Evolutionary conservation across 53 echinoderm and acorn worm genomes (phyloP).

Genomic region (Glandiceps talaboti): DNA sequence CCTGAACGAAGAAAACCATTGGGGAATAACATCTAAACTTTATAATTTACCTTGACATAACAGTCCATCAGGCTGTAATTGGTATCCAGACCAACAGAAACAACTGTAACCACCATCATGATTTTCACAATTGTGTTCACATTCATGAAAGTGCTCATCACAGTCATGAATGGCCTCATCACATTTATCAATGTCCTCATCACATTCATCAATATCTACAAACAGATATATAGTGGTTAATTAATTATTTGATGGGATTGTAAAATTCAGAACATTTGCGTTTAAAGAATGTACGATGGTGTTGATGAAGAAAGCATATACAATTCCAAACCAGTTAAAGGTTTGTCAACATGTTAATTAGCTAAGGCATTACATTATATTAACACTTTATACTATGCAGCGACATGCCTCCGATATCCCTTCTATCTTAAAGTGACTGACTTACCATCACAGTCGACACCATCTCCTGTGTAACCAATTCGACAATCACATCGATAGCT

Average conservation of each 20-base stretch:
- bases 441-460: background rate
- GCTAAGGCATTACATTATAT: too few relatives aligned
- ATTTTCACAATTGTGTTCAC: background rate
- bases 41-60: background rate
- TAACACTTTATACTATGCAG: background rate
- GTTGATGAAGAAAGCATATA: too few relatives aligned
- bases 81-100: background rate
- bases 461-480: constrained; percentile 9
- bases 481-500: constrained; percentile 20
- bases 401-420: background rate
- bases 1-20: too few relatives aligned
- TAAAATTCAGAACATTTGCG: too few relatives aligned
- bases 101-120: background rate
- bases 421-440: too few relatives aligned
- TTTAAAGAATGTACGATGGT: too few relatives aligned
- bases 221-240: background rate
- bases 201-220: background rate
- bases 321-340: too few relatives aligned
- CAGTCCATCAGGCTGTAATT: background rate
- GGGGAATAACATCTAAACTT: too few relatives aligned
- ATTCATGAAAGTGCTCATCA: background rate
- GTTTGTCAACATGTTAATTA: too few relatives aligned
- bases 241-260: too few relatives aligned
- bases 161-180: too few relatives aligned
- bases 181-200: background rate